These are phyloP conservation scores for Cryptocheilus praepositus DNA, from an alignment of 2,888 invertebrate species.

Conservation along the genomic window DNA sequence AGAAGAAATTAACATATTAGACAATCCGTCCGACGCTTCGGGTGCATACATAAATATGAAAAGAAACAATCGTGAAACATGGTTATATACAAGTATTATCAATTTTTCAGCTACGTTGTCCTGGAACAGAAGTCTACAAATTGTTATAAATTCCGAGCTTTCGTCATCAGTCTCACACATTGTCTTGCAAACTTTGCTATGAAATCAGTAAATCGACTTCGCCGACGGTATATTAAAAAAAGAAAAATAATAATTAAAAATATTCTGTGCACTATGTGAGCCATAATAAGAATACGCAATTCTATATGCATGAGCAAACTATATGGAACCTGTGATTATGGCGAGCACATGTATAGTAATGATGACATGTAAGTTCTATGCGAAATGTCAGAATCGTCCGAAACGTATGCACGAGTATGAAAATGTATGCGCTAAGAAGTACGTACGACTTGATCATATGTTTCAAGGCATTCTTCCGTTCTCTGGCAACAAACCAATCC, in stretches of 20 bases:
- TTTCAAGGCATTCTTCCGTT: constrained; percentile 93
- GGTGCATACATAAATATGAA: constrained; percentile 71
- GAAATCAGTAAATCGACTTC: too few species aligned
- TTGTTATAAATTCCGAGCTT: constrained; percentile 49
- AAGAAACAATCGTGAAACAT: constrained; percentile 29
- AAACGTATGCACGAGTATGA: too few species aligned
- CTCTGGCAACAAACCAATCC: constrained; percentile 98
- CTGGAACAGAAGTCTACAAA: constrained; percentile 71
- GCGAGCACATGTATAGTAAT: too few species aligned
- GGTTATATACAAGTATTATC: constrained; percentile 27
- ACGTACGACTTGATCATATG: constrained; percentile 98
- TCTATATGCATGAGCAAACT: not conserved
- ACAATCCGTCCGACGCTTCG: constrained; percentile 65
- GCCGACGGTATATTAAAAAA: not conserved
- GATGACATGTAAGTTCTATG: too few species aligned
- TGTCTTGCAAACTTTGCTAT: too few species aligned
- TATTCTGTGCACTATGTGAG: not conserved
- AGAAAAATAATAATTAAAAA: not conserved
- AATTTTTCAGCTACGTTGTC: constrained; percentile 53
- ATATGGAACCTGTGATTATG: not conserved
- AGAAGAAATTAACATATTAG: constrained; percentile 74
- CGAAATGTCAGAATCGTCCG: too few species aligned
- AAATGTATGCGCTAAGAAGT: constrained; percentile 53
- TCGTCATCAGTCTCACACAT: constrained; percentile 2
- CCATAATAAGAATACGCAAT: not conserved